Conservation (phyloP, 1,140 invertebrate genomes). For the Tetramorium parvispinum region DNA sequence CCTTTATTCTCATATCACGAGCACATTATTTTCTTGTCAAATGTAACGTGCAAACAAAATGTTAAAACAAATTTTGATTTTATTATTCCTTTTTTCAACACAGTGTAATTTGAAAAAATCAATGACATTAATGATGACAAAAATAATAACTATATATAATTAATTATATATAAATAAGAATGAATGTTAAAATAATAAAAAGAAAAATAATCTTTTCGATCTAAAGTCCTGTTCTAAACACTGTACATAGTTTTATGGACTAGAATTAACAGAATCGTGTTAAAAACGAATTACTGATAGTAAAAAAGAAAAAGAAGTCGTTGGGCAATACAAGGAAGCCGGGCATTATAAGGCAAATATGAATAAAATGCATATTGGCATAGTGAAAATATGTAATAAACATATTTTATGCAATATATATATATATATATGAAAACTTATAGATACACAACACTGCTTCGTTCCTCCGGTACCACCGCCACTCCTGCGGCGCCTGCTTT, state of each 20-base stretch:
- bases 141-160: constrained; percentile 12
- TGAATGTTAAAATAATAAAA: not conserved
- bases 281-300: not conserved
- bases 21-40: not conserved
- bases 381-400: constrained; percentile 76
- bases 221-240: not conserved
- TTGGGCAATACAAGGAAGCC: constrained; percentile 10
- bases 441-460: constrained; percentile 63
- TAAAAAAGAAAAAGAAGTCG: constrained; percentile 7
- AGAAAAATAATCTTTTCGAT: not conserved
- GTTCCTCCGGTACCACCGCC: constrained; percentile 36
- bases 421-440: constrained; percentile 73
- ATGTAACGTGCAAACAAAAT: not conserved
- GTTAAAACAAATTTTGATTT: not conserved
- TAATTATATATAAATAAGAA: not conserved
- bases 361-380: constrained; percentile 63
- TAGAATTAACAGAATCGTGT: not conserved
- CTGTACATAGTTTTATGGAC: not conserved
- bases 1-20: not conserved
- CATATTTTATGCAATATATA: constrained; percentile 68
- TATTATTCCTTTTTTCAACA: not conserved
- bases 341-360: constrained; percentile 40
- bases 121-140: not conserved
- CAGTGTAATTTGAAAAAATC: not conserved
- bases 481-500: constrained; percentile 42